phyloP scores from a whole-genome alignment of 2,113 vertebrate genomes.

The Erythrolamprus reginae region DNA sequence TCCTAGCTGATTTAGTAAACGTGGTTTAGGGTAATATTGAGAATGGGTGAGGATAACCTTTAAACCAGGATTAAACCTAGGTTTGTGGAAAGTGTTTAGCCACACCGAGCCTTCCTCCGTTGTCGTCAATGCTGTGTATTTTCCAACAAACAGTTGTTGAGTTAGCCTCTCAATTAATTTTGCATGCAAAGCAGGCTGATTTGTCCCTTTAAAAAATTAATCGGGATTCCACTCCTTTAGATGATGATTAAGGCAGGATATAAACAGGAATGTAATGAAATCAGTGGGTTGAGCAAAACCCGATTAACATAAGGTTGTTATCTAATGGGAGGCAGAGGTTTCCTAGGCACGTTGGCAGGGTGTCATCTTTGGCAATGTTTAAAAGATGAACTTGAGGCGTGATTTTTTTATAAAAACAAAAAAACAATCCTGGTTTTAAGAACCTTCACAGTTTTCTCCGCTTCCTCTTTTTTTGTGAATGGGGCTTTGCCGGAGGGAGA shows the following conservation, averaged over 20 bases:
- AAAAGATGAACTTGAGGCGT: background rate
- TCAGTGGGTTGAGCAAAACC: background rate
- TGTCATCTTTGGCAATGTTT: background rate
- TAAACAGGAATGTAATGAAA: background rate
- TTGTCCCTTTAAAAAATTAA: background rate
- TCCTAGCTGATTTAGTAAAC: background rate
- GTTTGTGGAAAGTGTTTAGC: background rate
- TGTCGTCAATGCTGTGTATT: background rate
- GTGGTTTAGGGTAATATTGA: background rate
- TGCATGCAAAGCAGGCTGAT: background rate
- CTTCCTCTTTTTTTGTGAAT: background rate
- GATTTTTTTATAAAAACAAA: background rate
- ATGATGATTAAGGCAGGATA: background rate
- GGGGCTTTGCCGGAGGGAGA: background rate
- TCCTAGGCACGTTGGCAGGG: background rate
- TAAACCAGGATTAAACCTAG: background rate
- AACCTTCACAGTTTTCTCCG: background rate
- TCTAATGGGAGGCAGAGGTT: background rate
- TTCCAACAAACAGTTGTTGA: background rate
- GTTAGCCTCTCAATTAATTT: background rate
- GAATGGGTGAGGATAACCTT: background rate
- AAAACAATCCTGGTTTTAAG: background rate
- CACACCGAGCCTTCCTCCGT: background rate
- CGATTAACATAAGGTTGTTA: background rate
- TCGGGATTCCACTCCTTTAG: background rate